Evolutionary conservation across 2,888 invertebrate species (phyloP), one percentile per base, ranked within the genome.

Genomic region (Trilocha varians): DNA sequence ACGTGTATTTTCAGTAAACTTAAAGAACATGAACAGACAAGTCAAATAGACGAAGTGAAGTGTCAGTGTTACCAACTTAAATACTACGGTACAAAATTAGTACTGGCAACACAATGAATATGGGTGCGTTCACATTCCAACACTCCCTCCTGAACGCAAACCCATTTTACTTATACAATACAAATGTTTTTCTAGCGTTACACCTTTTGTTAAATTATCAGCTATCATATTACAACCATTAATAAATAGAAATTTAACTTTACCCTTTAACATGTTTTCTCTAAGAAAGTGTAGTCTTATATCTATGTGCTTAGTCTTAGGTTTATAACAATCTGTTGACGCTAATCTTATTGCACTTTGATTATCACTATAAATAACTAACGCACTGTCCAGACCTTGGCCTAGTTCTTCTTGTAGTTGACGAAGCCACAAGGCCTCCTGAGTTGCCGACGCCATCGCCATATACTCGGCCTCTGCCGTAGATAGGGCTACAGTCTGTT

Each of bases 331-430:
- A 18, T 55, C 54, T 18, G 32, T 54, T 9, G 38, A 34, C 16
- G 57, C 39, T 11, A 55, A 44, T 45, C 42, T 48, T 39, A 53
- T 48, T 41, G 53, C 52, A 50, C 54, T 58, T 48, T 53, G 50
- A 25, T 54, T 54, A 32, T 57, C 53, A 46, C 49, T 32, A 25
- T 44, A 33, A 1, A 57, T 49, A 9, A 44, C n/a, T 33, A 52
- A n/a, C 9, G 46, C 33, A 8, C 17, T 41, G 34, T 42, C 37
- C 32, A 8, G 44, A 44, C 50, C 49, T 38, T 48, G 48, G 2
- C 46, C 39, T 4, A 54, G 43, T 16, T 54, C 49, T 8, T 6
- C 39, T 17, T 49, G 45, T 11, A 57, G 44, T 41, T 54, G 50
- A 8, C 32, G 38, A 1, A 53, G 44, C 44, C 50, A 48, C 25